These are phyloP conservation scores for Carassius gibelio DNA, from an alignment of 2,113 vertebrate species.

Conservation along the genomic window DNA sequence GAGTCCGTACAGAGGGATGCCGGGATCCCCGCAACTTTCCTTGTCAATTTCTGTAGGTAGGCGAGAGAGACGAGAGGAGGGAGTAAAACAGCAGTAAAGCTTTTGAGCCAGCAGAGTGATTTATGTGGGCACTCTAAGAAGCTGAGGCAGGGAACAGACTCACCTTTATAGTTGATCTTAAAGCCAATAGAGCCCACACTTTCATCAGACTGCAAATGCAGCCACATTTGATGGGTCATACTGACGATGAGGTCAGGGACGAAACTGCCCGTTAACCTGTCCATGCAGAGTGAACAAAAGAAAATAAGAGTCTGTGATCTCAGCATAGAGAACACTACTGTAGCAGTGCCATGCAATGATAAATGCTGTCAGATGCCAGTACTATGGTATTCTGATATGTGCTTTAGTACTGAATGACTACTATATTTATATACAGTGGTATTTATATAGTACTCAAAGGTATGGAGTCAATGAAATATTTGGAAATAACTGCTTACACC, in stretches of 20 bases:
- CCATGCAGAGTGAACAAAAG: conserved; percentile 43
- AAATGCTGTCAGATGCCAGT: not conserved
- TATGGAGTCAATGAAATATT: not conserved
- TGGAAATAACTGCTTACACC: not conserved
- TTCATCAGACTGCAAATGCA: conserved; percentile 96
- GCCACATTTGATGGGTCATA: conserved; percentile 97
- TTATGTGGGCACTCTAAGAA: conserved; percentile 1
- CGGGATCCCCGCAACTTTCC: conserved; percentile 96
- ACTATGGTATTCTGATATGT: not conserved
- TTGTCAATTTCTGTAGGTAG: conserved; percentile 91
- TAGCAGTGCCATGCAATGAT: not conserved
- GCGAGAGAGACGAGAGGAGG: not conserved
- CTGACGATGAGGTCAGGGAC: conserved; percentile 97
- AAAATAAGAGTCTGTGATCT: conserved; percentile 5
- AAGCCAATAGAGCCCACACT: conserved; percentile 98
- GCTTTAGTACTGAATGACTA: not conserved
- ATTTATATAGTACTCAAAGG: not conserved
- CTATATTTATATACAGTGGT: not conserved
- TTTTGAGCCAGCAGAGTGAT: not conserved
- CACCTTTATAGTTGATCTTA: conserved; percentile 98
- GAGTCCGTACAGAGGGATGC: conserved; percentile 92
- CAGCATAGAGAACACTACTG: not conserved
- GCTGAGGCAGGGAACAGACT: conserved; percentile 17
- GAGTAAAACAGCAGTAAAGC: not conserved
- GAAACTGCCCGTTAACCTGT: conserved; percentile 93